A percentile compares a stretch with the other conserved stretches of the same genome.
phyloP scores from a whole-genome alignment of 2,888 invertebrate species.

The Ophion ellenae region DNA sequence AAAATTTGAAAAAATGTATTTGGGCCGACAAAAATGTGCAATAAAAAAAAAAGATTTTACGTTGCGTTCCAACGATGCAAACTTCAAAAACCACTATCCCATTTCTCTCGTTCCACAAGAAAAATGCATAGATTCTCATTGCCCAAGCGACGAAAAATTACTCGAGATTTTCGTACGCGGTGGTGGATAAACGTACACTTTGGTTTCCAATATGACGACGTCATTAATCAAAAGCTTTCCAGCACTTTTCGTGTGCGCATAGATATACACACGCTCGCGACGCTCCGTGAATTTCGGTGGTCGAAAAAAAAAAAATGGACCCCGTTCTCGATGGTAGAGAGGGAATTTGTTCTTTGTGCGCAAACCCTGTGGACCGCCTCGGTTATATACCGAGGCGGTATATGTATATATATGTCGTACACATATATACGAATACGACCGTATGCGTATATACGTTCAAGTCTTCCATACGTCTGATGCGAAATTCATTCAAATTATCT shows the following conservation, averaged over 20 bases:
- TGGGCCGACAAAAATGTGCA: no score
- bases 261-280: neutral
- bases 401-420: no score
- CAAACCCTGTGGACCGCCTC: neutral
- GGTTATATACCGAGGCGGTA: neutral
- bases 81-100: neutral
- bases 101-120: neutral
- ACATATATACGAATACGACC: neutral
- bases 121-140: neutral
- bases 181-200: constrained; percentile 53
- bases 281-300: constrained; percentile 28
- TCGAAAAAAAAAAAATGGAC: constrained; percentile 21
- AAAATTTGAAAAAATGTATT: no score
- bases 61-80: neutral
- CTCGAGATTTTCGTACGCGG: neutral
- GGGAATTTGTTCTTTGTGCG: constrained; percentile 45
- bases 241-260: neutral
- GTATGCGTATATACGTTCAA: neutral
- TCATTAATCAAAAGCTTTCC: constrained; percentile 59
- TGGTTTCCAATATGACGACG: constrained; percentile 59
- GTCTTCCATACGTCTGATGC: constrained; percentile 51
- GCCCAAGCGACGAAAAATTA: constrained; percentile 32
- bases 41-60: no score
- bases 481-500: constrained; percentile 73
- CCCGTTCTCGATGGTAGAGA: constrained; percentile 13